Evolutionary conservation across 2,797 vertebrate genomes (phyloP), one percentile per base, ranked within the genome.

Genomic region (Eulemur rubriventer): DNA sequence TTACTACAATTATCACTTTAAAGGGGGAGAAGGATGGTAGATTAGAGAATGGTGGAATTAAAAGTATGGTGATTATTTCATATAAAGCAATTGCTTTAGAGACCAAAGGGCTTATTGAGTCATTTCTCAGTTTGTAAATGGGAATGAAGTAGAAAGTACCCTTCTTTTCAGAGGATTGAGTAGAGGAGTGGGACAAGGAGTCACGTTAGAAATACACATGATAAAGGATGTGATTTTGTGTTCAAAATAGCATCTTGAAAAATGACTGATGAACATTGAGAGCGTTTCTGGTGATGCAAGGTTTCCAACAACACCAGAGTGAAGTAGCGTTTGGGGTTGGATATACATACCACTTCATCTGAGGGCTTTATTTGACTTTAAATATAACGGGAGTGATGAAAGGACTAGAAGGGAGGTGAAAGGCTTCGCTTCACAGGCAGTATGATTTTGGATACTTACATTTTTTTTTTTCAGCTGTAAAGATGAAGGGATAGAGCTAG

Each of bases 1-100:
- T 98, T 98, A 97, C 93, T 97, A 67, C 84, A 97, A 96, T 95
- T 97, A 94, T 86, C 93, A 95, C 43, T 69, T 96, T 94, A 96
- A 93, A 96, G 48, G 18, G 70, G 52, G 63, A 84, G 55, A 91
- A 93, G 33, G 33, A 76, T 79, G 89, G 80, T 87, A 93, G 76
- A 75, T 30, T 84, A 33, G 41, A 83, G 79, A 93, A 59, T 87
- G 9, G 67, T 65, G 55, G 91, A 91, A 28, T 97, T 86, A 85
- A 95, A 93, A 93, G 59, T 94, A 78, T 57, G 46, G 59, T 57
- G 57, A 96, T 91, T 84, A 91, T 87, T 89, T 95, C 86, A 72
- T 94, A 87, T 72, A 94, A 94, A 91, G 50, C 59, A 50, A 91
- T 50, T 80, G 46, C n/a, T 75, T 95, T 85, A 33, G 72, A 87